phyloP scores from a whole-genome alignment of 2,888 invertebrate genomes.

The Meghimatium bilineatum region DNA sequence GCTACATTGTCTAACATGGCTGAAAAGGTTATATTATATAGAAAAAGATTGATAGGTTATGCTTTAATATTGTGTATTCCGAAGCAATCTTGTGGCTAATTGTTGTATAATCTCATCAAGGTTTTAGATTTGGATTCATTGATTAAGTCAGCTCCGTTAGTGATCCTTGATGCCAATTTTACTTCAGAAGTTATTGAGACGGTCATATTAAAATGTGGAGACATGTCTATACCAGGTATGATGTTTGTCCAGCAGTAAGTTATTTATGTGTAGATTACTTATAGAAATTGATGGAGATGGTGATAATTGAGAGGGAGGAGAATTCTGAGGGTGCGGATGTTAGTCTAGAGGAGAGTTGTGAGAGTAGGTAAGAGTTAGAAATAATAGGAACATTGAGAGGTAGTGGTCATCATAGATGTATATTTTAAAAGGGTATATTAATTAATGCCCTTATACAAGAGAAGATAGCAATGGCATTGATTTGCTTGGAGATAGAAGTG shows the following conservation, averaged over 20 bases:
- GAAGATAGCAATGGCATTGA: no score
- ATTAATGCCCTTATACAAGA: no score
- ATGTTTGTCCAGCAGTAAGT: neutral
- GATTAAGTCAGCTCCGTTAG: slow-evolving; percentile 83
- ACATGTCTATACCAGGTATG: slow-evolving; percentile 70
- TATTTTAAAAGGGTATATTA: no score
- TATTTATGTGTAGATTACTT: neutral
- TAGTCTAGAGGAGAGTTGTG: no score
- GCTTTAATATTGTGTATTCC: neutral
- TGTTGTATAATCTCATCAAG: slow-evolving; percentile 75
- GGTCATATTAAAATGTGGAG: slow-evolving; percentile 62
- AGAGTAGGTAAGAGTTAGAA: no score
- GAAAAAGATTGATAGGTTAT: neutral
- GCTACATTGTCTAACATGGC: no score
- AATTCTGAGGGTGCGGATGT: neutral
- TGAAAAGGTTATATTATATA: no score
- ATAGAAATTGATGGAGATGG: neutral
- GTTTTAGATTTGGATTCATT: slow-evolving; percentile 81
- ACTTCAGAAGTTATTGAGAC: slow-evolving; percentile 82
- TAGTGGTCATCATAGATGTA: no score
- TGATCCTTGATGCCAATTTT: slow-evolving; percentile 91
- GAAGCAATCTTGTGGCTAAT: neutral
- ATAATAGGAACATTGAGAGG: no score
- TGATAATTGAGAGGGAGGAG: neutral
- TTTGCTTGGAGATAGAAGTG: no score